phyloP scores from a whole-genome alignment of 2,797 vertebrate genomes.

The Sebastes vulpes region DNA sequence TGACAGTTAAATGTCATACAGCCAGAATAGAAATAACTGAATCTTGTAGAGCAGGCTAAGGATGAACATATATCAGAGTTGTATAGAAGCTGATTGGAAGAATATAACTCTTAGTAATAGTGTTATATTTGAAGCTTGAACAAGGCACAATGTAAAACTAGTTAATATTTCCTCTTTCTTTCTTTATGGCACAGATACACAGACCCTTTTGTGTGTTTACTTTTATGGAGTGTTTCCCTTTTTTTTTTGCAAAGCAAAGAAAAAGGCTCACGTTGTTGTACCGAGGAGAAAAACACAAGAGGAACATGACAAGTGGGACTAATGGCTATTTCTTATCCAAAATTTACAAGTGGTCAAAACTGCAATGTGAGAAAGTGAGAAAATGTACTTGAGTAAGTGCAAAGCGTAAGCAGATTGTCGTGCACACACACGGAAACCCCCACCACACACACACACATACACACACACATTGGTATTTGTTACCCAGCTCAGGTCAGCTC shows the following conservation, averaged over 20 bases:
- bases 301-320: constrained; percentile 56
- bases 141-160: neutral
- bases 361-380: constrained; percentile 62
- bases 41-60: neutral
- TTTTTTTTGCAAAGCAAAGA: constrained; percentile 3
- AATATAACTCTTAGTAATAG: neutral
- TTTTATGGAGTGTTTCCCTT: constrained; percentile 26
- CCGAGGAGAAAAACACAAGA: constrained; percentile 17
- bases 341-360: constrained; percentile 59
- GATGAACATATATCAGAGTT: neutral
- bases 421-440: neutral
- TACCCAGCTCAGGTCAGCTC: constrained; percentile 29
- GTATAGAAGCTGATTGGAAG: neutral
- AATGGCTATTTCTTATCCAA: constrained; percentile 42
- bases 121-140: neutral
- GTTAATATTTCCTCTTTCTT: neutral
- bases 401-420: constrained; percentile 47
- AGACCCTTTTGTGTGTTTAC: constrained; percentile 11
- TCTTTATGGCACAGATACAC: neutral
- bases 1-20: neutral
- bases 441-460: neutral
- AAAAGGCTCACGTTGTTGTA: neutral
- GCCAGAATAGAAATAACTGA: neutral
- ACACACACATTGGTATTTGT: neutral
- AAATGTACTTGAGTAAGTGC: constrained; percentile 50